These are phyloP conservation scores for Bradysia coprophila DNA, from an alignment of 1,140 invertebrate genomes.

Conservation along the genomic window DNA sequence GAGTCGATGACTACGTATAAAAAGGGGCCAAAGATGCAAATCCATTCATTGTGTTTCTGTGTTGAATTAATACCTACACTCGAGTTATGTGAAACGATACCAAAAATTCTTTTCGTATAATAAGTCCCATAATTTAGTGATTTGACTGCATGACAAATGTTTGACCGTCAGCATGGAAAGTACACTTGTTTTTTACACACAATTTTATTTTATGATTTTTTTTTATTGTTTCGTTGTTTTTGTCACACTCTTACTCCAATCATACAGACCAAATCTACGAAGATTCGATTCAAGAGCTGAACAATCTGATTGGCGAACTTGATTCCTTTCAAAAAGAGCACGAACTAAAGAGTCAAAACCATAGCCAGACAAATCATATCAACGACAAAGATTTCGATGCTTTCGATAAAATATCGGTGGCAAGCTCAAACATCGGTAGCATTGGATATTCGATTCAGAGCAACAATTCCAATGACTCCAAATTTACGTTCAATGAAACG, in stretches of 20 bases:
- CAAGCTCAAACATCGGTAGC: constrained; percentile 5
- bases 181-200: too few relatives aligned
- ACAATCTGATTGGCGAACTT: constrained; percentile 26
- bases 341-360: constrained; percentile 12
- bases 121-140: too few relatives aligned
- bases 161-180: too few relatives aligned
- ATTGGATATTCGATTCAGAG: neutral
- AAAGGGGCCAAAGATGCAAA: too few relatives aligned
- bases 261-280: constrained; percentile 21
- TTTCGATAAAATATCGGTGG: constrained; percentile 7
- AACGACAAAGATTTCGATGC: constrained; percentile 19
- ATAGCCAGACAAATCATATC: neutral
- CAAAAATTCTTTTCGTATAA: too few relatives aligned
- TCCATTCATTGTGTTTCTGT: too few relatives aligned
- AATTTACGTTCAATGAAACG: constrained; percentile 13
- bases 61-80: too few relatives aligned
- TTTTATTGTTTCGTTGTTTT: neutral
- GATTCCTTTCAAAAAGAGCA: constrained; percentile 25
- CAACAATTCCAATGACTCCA: constrained; percentile 2
- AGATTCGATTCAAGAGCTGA: constrained; percentile 24
- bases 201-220: neutral
- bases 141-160: too few relatives aligned
- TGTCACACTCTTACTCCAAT: neutral
- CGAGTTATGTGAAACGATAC: too few relatives aligned
- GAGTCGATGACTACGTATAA: too few relatives aligned